Base-by-base conservation (phyloP, 2,113 vertebrate species). In the Oryzias melastigma region DNA sequence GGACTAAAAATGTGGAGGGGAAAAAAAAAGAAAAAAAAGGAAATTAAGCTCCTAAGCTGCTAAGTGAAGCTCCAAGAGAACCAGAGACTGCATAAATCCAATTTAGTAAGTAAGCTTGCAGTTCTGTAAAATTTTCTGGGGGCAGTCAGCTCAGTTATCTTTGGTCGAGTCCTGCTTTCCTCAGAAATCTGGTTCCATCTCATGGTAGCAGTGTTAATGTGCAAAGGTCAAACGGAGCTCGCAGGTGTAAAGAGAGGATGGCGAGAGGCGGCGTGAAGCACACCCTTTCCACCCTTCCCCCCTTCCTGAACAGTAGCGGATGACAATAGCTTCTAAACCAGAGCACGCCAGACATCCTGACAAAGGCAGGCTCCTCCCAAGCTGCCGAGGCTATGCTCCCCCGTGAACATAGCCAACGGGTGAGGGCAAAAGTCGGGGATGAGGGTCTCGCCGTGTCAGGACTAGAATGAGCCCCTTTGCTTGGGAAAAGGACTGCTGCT, bases 281-380 rank as follows among this genome's bases (percentile, higher is more conserved):
- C 76, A 82, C 54, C 58, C 68, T 64, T 78, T 47, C 70, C 80
- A 77, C 83, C 88, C 87, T 85, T 80, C 25, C 82, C 87, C 85
- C 75, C 75, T 73, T 75, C 77, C 76, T 72, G 74, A 86, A 85
- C 85, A 87, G 80, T 73, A 85, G 85, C 84, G 74, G 85, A 88
- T 85, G 86, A 89, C 87, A 90, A 89, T 88, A 87, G 88, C 89
- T 85, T 84, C 81, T 83, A 89, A 90, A 90, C 82, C 87, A 86
- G 88, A 85, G 79, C 86, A 86, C 79, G 77, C 82, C 81, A 87
- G 83, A 84, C 84, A 85, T 77, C 85, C 86, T 89, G 87, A 90
- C 89, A 90, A 90, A 90, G 83, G 85, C 86, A 84, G 87, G 68
- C 80, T 88, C 88, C 85, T 86, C 87, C 88, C 83, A 83, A 85